Percentiles rank a stretch among this genome's conserved stretches.
phyloP scores from a whole-genome alignment of 2,113 vertebrate species.

The Saccopteryx leptura region DNA sequence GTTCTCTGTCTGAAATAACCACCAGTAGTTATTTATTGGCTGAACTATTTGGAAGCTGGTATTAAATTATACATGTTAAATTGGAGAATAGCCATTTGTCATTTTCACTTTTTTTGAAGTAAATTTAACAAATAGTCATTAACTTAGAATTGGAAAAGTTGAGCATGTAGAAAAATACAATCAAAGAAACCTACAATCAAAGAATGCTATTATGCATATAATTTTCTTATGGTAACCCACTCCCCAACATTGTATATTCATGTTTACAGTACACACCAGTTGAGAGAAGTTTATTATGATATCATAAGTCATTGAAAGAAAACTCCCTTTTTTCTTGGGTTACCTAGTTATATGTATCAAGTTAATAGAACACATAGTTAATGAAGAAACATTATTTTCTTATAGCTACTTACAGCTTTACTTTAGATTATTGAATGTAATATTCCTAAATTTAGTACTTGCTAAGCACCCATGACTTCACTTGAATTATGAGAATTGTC shows the following conservation, averaged over 20 bases:
- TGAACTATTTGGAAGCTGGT: not conserved
- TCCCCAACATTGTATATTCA: not conserved
- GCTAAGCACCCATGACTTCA: not conserved
- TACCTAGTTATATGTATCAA: not conserved
- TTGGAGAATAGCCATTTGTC: not conserved
- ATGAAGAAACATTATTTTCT: conserved; percentile 3
- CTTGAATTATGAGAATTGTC: conserved; percentile 10
- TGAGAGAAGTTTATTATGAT: not conserved
- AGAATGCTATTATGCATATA: not conserved
- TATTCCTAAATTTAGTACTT: not conserved
- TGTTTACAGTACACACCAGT: not conserved
- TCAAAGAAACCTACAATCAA: not conserved
- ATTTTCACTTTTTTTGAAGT: conserved; percentile 34
- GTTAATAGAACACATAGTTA: not conserved
- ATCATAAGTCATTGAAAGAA: not conserved
- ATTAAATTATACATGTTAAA: conserved; percentile 3
- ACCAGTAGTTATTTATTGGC: not conserved
- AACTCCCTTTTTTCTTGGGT: not conserved
- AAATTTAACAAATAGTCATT: conserved; percentile 3
- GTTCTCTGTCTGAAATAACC: not conserved
- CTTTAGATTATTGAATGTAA: conserved; percentile 1
- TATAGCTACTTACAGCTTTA: not conserved
- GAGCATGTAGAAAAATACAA: not conserved
- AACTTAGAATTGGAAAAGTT: not conserved
- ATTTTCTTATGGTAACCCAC: not conserved